Evolutionary conservation across 2,113 vertebrate species (phyloP).

Genomic region (Bufo bufo): DNA sequence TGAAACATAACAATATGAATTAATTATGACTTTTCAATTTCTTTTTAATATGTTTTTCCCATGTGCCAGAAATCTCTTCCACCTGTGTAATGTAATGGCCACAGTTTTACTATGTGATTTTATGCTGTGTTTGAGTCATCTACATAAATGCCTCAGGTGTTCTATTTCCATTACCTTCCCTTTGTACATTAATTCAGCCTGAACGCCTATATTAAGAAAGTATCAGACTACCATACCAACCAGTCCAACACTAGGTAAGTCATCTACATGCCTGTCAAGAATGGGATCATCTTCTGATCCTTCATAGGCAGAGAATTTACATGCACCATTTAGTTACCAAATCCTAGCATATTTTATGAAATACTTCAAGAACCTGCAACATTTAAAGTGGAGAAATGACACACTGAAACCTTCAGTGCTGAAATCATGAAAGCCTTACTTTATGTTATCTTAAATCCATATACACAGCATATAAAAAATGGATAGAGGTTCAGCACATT

Average conservation of each 20-base stretch:
- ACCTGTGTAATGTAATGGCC: neutral
- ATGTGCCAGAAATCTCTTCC: neutral
- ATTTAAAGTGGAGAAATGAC: neutral
- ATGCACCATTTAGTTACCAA: conserved; percentile 6
- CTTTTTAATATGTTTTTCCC: neutral
- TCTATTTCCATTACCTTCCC: neutral
- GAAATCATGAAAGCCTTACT: neutral
- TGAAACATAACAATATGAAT: conserved; percentile 43
- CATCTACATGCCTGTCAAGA: neutral
- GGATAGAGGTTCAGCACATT: too few species aligned
- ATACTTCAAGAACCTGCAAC: neutral
- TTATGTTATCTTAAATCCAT: too few species aligned
- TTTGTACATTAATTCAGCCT: conserved; percentile 15
- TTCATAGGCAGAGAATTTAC: neutral
- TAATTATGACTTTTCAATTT: conserved; percentile 14
- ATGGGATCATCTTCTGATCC: neutral
- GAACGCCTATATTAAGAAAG: neutral
- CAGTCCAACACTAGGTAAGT: neutral
- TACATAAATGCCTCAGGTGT: conserved; percentile 6
- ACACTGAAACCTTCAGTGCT: neutral
- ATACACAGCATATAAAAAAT: too few species aligned
- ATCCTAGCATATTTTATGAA: neutral
- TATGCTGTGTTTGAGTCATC: neutral
- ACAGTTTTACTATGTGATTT: neutral
- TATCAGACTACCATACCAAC: neutral